phyloP scores from a whole-genome alignment of 2,113 vertebrate species.

The Amazona vittata region DNA sequence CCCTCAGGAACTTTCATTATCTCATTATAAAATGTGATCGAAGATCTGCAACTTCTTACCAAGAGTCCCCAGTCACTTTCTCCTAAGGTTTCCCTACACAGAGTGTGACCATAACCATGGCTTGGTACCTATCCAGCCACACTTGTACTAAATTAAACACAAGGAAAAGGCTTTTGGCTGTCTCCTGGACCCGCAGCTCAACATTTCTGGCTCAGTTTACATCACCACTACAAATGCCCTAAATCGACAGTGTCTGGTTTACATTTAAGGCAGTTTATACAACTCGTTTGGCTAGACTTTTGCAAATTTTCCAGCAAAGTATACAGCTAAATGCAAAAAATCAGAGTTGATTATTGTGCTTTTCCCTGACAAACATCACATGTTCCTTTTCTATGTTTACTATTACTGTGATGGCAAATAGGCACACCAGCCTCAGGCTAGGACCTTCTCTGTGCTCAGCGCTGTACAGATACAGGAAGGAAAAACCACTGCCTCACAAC shows the following conservation, averaged over 20 bases:
- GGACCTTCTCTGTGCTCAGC: background rate
- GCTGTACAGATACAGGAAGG: background rate
- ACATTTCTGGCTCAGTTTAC: slow-evolving; percentile 52
- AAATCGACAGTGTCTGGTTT: slow-evolving; percentile 67
- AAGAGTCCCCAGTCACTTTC: background rate
- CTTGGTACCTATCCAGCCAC: slow-evolving; percentile 40
- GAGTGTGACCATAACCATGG: background rate
- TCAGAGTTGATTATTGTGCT: slow-evolving; percentile 14
- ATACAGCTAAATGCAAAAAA: slow-evolving; percentile 25
- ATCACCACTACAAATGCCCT: slow-evolving; percentile 13
- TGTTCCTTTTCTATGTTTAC: background rate
- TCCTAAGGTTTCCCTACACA: background rate
- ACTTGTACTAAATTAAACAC: slow-evolving; percentile 39
- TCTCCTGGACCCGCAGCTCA: background rate
- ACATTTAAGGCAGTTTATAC: slow-evolving; percentile 55
- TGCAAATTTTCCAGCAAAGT: background rate
- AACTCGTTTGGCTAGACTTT: slow-evolving; percentile 20
- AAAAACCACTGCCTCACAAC: background rate
- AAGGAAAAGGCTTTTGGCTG: background rate
- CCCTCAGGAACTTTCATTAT: background rate
- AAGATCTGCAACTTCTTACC: background rate
- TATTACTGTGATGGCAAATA: background rate
- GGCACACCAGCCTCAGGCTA: background rate
- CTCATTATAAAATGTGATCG: background rate
- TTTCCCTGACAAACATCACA: slow-evolving; percentile 49